Evolutionary conservation across 2,113 vertebrate species (phyloP), one percentile per base, ranked within the genome.

Genomic region (Actenoides lindsayi): DNA sequence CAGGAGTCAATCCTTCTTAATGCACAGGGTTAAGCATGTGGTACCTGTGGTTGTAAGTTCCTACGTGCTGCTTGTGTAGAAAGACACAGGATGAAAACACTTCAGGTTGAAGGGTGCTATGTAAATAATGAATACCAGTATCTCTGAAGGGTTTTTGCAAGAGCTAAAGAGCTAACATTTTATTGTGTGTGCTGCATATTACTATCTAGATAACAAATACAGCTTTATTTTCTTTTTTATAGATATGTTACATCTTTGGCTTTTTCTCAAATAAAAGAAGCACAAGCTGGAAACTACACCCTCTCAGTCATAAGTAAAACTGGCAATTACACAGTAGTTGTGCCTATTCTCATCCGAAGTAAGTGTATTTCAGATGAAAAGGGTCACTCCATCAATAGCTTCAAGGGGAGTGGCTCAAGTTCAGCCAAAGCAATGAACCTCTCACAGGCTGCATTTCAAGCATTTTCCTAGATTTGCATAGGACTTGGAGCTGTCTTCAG

Each of bases 291-390:
- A 94, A 95, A 96, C 65, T 98, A 99, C 87, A 97, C 53, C 4
- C 96, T 99, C 88, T 96, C 67, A 2, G 98, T 98, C 94, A 89
- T 93, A 53, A 97, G 81, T 6, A 53, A 83, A 93, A 96, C 48
- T 2, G 18, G 31, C 83, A 97, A 92, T 76, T 98, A 96, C 63
- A 98, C 97, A 19, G 30, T 98, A 75, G 65, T 91, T 63, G 97
- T 99, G 94, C 95, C 95, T 94, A 92, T 99, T 91, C 92, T 81
- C 93, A 95, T 99, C n/a, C 69, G 64, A 97, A 97, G 98, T 98
- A 98, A 97, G 97, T 98, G 73, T 50, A 67, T 33, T 50, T 89
- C 41, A 41, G 50, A 68, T 15, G 30, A 74, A 89, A 74, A 60
- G 35, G 23, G 8, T 74, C 59, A 8, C 25, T 56, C 44, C 67